A percentile compares a stretch with the other conserved stretches of the same genome.
phyloP scores from a whole-genome alignment of 2,113 vertebrate genomes.

The Burhinus bistriatus region DNA sequence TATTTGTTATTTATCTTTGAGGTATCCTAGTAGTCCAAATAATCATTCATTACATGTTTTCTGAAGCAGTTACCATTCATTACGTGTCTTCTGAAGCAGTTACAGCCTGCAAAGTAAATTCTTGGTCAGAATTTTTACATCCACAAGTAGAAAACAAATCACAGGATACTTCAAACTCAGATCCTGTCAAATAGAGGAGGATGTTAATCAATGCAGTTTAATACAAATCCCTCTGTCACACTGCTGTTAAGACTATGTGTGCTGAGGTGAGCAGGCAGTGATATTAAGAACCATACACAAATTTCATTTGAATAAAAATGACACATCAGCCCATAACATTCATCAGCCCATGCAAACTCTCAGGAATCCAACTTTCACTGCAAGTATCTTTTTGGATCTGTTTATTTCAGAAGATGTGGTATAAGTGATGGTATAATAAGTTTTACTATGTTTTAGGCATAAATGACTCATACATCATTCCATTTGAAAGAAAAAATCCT shows the following conservation, averaged over 20 bases:
- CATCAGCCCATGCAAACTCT: neutral
- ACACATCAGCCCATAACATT: neutral
- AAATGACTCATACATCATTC: conserved; percentile 25
- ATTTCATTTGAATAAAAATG: neutral
- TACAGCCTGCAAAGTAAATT: neutral
- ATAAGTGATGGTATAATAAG: conserved; percentile 19
- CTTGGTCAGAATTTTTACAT: conserved; percentile 3
- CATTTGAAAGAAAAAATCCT: conserved; percentile 26
- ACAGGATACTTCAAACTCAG: conserved; percentile 2
- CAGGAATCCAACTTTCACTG: neutral
- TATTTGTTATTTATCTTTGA: neutral
- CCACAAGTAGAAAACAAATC: neutral
- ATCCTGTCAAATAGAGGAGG: neutral
- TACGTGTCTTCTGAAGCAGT: neutral
- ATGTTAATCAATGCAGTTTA: conserved; percentile 3
- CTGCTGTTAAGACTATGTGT: neutral
- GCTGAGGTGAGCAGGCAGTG: neutral
- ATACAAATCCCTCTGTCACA: neutral
- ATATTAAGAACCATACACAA: neutral
- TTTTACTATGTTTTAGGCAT: conserved; percentile 38
- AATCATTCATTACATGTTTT: neutral
- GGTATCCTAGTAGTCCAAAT: neutral
- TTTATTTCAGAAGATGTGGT: conserved; percentile 21
- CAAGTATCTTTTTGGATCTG: neutral
- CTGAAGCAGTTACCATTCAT: neutral